phyloP scores from a whole-genome alignment of 2,113 vertebrate genomes.

The Phoxinus phoxinus region DNA sequence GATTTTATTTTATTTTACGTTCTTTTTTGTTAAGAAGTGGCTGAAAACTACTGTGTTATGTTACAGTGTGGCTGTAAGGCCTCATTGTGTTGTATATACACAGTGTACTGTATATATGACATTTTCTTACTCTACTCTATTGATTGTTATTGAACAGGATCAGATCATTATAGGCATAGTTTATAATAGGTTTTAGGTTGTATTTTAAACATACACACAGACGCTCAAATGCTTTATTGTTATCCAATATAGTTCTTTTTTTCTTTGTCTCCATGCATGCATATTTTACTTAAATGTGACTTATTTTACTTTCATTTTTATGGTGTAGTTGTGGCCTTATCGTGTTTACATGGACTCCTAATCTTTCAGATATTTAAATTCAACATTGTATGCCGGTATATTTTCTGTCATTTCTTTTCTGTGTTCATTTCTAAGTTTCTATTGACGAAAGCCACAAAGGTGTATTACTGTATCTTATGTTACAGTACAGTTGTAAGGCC shows the following conservation, averaged over 20 bases:
- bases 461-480: background rate
- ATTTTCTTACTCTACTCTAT: background rate
- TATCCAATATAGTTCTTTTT: background rate
- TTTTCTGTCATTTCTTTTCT: background rate
- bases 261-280: background rate
- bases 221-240: background rate
- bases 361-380: background rate
- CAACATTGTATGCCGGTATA: background rate
- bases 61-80: background rate
- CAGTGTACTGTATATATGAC: background rate
- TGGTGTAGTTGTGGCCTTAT: background rate
- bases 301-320: background rate
- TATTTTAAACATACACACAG: background rate
- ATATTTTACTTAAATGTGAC: background rate
- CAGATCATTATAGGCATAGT: background rate
- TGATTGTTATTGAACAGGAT: background rate
- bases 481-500: background rate
- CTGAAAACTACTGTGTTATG: background rate
- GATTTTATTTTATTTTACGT: background rate
- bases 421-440: background rate
- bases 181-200: background rate
- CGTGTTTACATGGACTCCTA: background rate
- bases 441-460: background rate
- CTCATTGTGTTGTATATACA: background rate
- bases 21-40: background rate